Conservation (phyloP, 37 sponge, comb jelly and placozoan genomes). For the Hexactinellida sp. region DNA sequence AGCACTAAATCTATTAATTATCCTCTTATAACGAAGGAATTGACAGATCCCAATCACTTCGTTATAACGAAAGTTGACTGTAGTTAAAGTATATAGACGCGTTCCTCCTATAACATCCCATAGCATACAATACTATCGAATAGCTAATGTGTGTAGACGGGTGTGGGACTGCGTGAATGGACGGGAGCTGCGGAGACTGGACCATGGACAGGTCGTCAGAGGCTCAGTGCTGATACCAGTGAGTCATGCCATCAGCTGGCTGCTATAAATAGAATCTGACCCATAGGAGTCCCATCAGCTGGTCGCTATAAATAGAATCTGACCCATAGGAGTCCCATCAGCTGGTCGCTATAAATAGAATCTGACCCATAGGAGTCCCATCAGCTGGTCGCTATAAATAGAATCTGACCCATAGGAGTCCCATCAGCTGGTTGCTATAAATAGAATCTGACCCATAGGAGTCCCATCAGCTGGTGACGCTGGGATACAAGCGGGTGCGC, state of each 20-base stretch:
- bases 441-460: background rate
- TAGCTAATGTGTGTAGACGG: background rate
- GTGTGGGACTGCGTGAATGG: slow-evolving; percentile 16
- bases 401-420: background rate
- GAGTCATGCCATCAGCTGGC: no score
- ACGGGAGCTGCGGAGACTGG: slow-evolving; percentile 5
- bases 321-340: background rate
- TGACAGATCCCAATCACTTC: no score
- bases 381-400: background rate
- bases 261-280: background rate
- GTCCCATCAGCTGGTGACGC: background rate
- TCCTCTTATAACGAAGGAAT: no score
- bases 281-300: background rate
- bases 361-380: background rate
- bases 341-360: background rate
- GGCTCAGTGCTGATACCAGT: background rate
- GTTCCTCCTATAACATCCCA: background rate
- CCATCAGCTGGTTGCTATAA: background rate
- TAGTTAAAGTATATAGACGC: no score
- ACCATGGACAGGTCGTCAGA: background rate
- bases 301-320: background rate
- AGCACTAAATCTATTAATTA: no score
- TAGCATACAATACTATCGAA: background rate
- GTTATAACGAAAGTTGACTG: no score
- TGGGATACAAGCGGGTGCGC: background rate